Conservation (phyloP, 1,140 invertebrate genomes). For the Popillia japonica region DNA sequence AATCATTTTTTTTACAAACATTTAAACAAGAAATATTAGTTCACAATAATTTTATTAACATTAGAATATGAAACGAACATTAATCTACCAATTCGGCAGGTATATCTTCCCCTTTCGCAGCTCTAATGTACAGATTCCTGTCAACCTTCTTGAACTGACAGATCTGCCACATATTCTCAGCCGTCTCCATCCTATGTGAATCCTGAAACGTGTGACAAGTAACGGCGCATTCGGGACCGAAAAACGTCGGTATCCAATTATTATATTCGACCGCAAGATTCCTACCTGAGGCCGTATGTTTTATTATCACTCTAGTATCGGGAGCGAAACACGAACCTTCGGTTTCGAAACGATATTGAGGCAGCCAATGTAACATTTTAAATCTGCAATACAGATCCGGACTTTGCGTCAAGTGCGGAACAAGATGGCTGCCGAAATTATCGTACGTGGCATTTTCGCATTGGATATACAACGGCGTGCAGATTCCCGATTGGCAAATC, state of each 20-base stretch:
- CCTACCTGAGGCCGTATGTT: conserved; percentile 55
- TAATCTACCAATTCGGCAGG: conserved; percentile 46
- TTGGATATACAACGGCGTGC: conserved; percentile 53
- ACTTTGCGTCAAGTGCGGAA: conserved; percentile 46
- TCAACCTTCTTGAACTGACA: conserved; percentile 45
- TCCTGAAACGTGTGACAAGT: conserved; percentile 54
- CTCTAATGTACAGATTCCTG: conserved; percentile 48
- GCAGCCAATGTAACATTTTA: conserved; percentile 52
- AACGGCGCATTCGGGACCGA: conserved; percentile 53
- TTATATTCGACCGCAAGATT: conserved; percentile 53
- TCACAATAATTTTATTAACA: no score
- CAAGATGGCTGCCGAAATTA: conserved; percentile 44
- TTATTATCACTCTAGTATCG: conserved; percentile 52
- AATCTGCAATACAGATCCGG: conserved; percentile 57
- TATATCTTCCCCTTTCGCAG: conserved; percentile 54
- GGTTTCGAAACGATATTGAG: conserved; percentile 51
- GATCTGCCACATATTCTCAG: conserved; percentile 55
- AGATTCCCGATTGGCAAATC: conserved; percentile 47
- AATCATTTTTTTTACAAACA: no score
- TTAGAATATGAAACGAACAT: no score
- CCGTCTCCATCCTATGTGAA: conserved; percentile 55
- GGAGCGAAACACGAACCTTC: conserved; percentile 50
- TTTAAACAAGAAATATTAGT: no score
- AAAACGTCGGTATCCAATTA: conserved; percentile 54
- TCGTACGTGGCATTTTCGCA: conserved; percentile 53